Evolutionary conservation across 2,888 invertebrate species (phyloP).

Genomic region (Erpobdella octoculata): DNA sequence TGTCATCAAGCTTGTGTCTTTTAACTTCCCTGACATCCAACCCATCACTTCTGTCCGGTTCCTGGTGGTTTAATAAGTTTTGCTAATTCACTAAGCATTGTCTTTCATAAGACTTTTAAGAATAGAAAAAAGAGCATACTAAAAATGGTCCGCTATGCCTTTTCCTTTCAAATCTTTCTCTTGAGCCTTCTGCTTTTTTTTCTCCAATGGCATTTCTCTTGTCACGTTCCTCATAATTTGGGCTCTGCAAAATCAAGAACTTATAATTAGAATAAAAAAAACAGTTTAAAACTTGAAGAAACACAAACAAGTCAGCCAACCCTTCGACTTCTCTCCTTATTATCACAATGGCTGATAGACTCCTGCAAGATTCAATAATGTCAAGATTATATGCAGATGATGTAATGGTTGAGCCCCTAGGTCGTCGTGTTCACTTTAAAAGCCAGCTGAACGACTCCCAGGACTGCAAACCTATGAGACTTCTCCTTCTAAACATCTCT

Average conservation of each 20-base stretch:
- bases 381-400: constrained; percentile 9
- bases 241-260: constrained; percentile 3
- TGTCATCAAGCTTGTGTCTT: constrained; percentile 10
- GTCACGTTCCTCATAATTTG: constrained; percentile 2
- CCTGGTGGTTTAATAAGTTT: neutral
- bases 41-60: constrained; percentile 8
- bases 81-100: neutral
- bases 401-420: neutral
- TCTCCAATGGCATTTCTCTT: neutral
- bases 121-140: neutral
- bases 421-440: neutral
- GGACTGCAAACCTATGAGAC: neutral
- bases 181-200: neutral
- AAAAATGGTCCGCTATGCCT: constrained; percentile 11
- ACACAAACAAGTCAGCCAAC: neutral
- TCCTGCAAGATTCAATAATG: constrained; percentile 14
- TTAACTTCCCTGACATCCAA: constrained; percentile 9
- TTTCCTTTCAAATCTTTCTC: constrained; percentile 12
- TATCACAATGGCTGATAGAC: constrained; percentile 5
- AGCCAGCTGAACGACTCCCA: neutral
- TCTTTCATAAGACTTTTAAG: neutral
- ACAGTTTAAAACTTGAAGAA: neutral
- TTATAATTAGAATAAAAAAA: neutral
- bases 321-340: constrained; percentile 4
- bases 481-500: neutral